These are phyloP conservation scores for Drosophila setosimentum DNA, from an alignment of 2,888 invertebrate species.

Conservation along the genomic window DNA sequence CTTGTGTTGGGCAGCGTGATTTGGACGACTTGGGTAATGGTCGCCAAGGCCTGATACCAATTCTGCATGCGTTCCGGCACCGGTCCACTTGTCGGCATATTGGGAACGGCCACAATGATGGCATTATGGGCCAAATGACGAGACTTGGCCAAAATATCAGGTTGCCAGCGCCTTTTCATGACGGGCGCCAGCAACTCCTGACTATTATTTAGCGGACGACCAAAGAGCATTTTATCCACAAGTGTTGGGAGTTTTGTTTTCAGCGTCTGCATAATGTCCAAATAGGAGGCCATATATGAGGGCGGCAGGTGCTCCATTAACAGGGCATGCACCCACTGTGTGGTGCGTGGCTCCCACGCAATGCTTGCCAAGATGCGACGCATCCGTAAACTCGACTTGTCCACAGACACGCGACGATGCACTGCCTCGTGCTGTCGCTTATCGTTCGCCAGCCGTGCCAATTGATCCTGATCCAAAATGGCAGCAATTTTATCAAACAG, in stretches of 20 bases:
- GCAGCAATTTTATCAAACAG: conserved; percentile 89
- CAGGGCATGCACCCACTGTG: conserved; percentile 92
- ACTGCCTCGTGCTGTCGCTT: conserved; percentile 89
- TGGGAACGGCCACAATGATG: conserved; percentile 88
- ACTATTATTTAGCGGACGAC: conserved; percentile 86
- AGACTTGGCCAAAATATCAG: conserved; percentile 88
- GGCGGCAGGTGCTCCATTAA: conserved; percentile 89
- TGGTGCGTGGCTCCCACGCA: conserved; percentile 90
- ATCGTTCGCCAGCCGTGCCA: conserved; percentile 88
- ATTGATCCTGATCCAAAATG: conserved; percentile 89
- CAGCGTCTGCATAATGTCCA: conserved; percentile 91
- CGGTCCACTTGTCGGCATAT: conserved; percentile 85
- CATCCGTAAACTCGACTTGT: conserved; percentile 89
- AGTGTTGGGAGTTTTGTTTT: conserved; percentile 89
- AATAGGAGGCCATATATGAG: conserved; percentile 89
- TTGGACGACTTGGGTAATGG: conserved; percentile 89
- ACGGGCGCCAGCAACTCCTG: conserved; percentile 89
- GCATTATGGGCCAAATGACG: conserved; percentile 90
- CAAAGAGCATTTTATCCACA: conserved; percentile 90
- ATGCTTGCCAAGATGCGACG: conserved; percentile 89
- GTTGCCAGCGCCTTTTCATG: conserved; percentile 89
- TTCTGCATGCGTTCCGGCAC: conserved; percentile 88
- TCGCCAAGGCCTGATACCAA: conserved; percentile 89
- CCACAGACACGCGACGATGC: conserved; percentile 89
- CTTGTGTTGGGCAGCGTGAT: conserved; percentile 82